Evolutionary conservation across 2,113 vertebrate genomes (phyloP).

Genomic region (Charina bottae): DNA sequence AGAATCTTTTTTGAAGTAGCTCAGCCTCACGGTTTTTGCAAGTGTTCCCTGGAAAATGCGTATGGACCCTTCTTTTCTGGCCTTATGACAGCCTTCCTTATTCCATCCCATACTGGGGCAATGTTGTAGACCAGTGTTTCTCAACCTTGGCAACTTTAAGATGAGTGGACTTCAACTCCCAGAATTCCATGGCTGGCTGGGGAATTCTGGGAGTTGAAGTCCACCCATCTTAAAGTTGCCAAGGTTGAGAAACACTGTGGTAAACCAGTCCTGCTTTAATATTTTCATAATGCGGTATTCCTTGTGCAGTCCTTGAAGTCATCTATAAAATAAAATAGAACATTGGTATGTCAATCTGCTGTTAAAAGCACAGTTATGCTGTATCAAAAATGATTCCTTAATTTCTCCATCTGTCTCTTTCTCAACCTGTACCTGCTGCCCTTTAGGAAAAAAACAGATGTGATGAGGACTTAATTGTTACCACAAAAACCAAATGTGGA

Average conservation of each 20-base stretch:
- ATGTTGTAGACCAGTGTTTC: neutral
- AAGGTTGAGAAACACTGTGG: too few relatives aligned
- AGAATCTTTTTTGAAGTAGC: neutral
- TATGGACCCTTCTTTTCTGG: neutral
- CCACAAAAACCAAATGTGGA: conserved; percentile 70
- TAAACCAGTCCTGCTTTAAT: neutral
- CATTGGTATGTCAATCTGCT: neutral
- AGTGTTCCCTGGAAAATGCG: neutral
- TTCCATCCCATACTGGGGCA: neutral
- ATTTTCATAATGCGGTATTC: neutral
- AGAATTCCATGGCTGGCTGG: too few relatives aligned
- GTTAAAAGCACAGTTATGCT: neutral
- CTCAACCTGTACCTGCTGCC: neutral
- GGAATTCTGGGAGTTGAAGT: too few relatives aligned
- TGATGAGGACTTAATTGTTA: conserved; percentile 66
- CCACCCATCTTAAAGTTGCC: too few relatives aligned
- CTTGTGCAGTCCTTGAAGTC: neutral
- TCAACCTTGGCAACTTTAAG: too few relatives aligned
- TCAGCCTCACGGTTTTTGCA: neutral
- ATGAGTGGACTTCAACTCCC: too few relatives aligned
- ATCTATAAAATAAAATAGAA: neutral
- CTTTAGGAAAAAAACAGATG: conserved; percentile 69
- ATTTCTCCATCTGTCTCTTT: neutral
- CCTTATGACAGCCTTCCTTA: neutral
- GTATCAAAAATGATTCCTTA: neutral